A percentile compares a stretch with the other conserved stretches of the same genome.
These are phyloP conservation scores for Chlorocebus sabaeus DNA, from an alignment of 2,113 vertebrate genomes.

Conservation along the genomic window DNA sequence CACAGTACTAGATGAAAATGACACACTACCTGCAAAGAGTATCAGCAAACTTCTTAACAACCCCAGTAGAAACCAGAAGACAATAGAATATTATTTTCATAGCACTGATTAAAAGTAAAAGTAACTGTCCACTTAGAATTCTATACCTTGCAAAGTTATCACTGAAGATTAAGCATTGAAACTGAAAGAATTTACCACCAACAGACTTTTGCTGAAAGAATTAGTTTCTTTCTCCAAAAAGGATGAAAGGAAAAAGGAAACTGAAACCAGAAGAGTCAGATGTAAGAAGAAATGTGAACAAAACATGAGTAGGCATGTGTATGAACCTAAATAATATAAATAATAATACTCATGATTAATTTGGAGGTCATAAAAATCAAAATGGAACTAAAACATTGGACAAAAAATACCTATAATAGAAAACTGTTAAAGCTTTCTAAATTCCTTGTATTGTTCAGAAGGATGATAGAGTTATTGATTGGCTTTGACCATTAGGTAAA, in stretches of 20 bases:
- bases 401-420: background rate
- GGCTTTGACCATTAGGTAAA: background rate
- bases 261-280: background rate
- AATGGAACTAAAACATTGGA: background rate
- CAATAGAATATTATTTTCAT: slow-evolving; percentile 16
- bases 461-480: background rate
- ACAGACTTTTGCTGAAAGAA: background rate
- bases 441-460: background rate
- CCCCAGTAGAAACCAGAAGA: background rate
- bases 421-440: background rate
- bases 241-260: background rate
- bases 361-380: slow-evolving; percentile 25
- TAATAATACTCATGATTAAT: background rate
- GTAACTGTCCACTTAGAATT: slow-evolving; percentile 3
- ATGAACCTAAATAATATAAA: slow-evolving; percentile 2
- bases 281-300: background rate
- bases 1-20: background rate
- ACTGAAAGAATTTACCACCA: background rate
- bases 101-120: slow-evolving; percentile 23
- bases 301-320: background rate
- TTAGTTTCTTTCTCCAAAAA: slow-evolving; percentile 33
- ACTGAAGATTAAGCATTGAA: background rate
- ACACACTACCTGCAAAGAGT: background rate
- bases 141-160: slow-evolving; percentile 39
- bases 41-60: background rate